phyloP scores from a whole-genome alignment of 1,140 invertebrate genomes.

The Oscheius sp. region DNA sequence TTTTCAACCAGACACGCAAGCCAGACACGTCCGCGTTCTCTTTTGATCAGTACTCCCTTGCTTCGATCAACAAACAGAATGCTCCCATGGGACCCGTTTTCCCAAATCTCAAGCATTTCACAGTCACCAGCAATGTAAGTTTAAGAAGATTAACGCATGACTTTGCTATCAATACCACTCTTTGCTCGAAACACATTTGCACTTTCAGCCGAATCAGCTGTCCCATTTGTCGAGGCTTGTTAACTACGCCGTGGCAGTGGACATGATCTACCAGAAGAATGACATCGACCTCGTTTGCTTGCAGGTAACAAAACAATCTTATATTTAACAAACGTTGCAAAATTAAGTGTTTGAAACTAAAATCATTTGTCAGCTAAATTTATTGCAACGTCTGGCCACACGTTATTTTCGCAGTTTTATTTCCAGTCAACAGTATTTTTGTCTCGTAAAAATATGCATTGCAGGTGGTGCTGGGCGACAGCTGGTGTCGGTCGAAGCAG shows the following conservation, averaged over 20 bases:
- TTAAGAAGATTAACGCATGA: constrained; percentile 2
- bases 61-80: background rate
- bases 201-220: constrained; percentile 53
- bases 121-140: constrained; percentile 55
- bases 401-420: too few species aligned
- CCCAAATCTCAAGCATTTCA: constrained; percentile 53
- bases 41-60: background rate
- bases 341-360: background rate
- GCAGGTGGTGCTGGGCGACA: constrained; percentile 28
- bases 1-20: constrained; percentile 41
- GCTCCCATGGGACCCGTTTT: constrained; percentile 48
- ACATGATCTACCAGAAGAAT: constrained; percentile 48
- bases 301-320: constrained; percentile 7
- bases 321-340: background rate
- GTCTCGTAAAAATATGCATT: constrained; percentile 41
- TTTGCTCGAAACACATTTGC: background rate
- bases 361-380: too few species aligned
- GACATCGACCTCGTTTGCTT: constrained; percentile 55
- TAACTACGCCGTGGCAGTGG: constrained; percentile 52
- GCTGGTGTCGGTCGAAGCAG: constrained; percentile 55
- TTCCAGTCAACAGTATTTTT: background rate
- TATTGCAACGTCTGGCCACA: too few species aligned
- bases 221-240: constrained; percentile 53
- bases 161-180: too few species aligned
- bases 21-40: background rate